Conservation (phyloP, 2,113 vertebrate genomes). For the Pithys albifrons region DNA sequence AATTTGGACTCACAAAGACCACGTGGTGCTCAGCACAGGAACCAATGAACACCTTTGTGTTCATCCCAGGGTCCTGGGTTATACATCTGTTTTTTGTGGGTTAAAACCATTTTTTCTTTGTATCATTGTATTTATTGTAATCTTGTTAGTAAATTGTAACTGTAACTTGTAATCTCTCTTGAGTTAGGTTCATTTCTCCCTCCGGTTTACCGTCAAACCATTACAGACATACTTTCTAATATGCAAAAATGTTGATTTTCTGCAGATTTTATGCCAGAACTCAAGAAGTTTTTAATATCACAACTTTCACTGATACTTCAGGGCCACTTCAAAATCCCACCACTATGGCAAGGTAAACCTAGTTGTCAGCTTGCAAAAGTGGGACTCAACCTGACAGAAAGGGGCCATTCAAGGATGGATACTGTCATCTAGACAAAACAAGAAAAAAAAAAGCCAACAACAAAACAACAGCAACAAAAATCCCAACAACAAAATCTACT, state of each 20-base stretch:
- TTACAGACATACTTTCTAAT: background rate
- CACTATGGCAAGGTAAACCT: background rate
- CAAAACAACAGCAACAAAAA: background rate
- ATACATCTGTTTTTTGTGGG: no score
- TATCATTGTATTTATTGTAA: no score
- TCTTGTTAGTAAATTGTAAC: no score
- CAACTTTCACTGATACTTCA: background rate
- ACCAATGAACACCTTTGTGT: no score
- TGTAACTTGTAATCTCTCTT: no score
- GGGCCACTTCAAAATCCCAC: background rate
- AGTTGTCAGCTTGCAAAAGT: rapidly evolving
- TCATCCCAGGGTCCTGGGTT: no score
- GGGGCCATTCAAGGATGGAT: background rate
- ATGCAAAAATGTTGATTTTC: background rate
- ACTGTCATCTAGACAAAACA: background rate
- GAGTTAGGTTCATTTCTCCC: no score
- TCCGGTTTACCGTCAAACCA: no score
- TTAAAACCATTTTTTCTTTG: no score
- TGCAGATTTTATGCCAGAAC: background rate
- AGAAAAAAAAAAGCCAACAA: background rate
- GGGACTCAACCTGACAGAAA: background rate
- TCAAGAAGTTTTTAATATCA: background rate
- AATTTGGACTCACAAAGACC: no score
- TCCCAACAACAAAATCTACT: background rate
- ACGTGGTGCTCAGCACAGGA: no score